phyloP scores from a whole-genome alignment of 2,888 invertebrate genomes.

The Gymnosoma rotundatum region DNA sequence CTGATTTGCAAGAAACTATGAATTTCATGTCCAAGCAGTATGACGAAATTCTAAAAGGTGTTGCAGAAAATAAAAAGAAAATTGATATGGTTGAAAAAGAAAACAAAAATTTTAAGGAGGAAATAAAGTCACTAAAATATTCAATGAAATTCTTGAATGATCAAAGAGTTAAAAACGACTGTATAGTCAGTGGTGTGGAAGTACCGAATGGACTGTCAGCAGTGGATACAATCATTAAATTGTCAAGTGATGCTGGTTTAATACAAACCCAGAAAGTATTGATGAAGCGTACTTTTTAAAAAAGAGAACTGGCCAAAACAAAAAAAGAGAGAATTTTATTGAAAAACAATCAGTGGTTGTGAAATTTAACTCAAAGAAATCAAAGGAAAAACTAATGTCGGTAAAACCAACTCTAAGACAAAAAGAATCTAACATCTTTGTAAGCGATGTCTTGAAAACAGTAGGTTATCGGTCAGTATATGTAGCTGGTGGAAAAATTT shows the following conservation, averaged over 20 bases:
- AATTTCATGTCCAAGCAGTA: not conserved
- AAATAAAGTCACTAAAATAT: not conserved
- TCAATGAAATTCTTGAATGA: not conserved
- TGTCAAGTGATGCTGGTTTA: not conserved
- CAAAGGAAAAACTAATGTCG: not conserved
- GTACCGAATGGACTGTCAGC: not conserved
- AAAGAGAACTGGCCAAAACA: not conserved
- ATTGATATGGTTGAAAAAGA: not conserved
- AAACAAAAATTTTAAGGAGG: not conserved
- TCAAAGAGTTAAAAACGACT: not conserved
- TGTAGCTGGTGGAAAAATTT: not conserved
- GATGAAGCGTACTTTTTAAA: not conserved
- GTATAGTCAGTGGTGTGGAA: not conserved
- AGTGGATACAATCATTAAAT: not conserved
- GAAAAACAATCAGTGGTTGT: not conserved
- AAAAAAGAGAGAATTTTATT: not conserved
- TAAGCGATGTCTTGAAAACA: not conserved
- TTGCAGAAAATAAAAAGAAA: not conserved
- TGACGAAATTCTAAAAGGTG: not conserved
- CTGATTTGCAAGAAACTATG: not conserved
- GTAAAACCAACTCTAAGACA: not conserved
- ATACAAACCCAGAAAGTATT: not conserved
- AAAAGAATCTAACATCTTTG: not conserved
- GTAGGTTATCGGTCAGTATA: not conserved
- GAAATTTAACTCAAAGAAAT: not conserved